Base-by-base conservation (phyloP, 2,797 vertebrate genomes). In the Gadopsis marmoratus region DNA sequence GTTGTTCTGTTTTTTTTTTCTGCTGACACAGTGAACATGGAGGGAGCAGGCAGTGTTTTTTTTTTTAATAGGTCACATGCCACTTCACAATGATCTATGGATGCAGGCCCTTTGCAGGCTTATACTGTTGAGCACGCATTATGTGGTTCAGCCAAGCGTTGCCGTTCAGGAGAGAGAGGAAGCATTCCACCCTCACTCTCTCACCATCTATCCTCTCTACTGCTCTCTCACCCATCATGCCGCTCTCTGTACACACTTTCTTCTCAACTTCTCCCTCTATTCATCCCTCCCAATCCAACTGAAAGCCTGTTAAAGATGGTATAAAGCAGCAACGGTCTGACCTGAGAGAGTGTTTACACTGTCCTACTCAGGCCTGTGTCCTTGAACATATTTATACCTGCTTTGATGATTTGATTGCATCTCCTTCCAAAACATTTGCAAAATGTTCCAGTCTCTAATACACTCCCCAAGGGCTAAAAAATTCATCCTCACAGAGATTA, bases 71-170 rank as follows among this genome's bases (percentile, higher is more conserved):
- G 94, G 95, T 96, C 95, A 93, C 90, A 95, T 90, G 94, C 92
- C 95, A 92, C 87, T 93, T 93, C 91, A 90, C 89, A 89, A 91
- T 95, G 94, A 96, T 95, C 90, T 95, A 95, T 92, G 86, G 92
- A 92, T 78, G 83, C 85, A 71, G 88, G 83, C 66, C 87, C 83
- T 84, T 90, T 86, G 86, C 91, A 92, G 88, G 89, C 90, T 89
- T 84, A 91, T 89, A 93, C 85, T 91, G 93, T 94, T 93, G 91
- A 94, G 90, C 90, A 91, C 53, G 92, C 92, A 94, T 94, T 93
- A 94, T 90, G 87, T 86, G 86, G 87, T 87, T 86, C 89, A 80
- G 75, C 87, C 91, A 65, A 90, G 90, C 88, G 63, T 92, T 85
- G 77, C 82, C 86, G 74, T 89, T 89, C 81, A 83, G 79, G 85